Evolutionary conservation across 1,140 invertebrate species (phyloP).

Genomic region (Drosophila simulans): DNA sequence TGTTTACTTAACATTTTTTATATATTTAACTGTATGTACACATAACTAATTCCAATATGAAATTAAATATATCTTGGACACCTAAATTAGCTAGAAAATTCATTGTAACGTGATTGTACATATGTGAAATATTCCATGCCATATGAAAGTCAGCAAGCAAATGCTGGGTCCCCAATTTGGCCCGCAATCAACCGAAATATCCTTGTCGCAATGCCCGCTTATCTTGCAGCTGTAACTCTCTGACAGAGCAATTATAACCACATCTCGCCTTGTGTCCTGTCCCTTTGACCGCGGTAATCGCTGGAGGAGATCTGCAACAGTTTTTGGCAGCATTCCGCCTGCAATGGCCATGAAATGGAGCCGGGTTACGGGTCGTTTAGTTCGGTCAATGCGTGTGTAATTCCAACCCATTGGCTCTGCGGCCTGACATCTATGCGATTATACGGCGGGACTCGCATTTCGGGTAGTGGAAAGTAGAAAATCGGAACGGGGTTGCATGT

Average conservation of each 20-base stretch:
- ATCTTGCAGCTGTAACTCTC: constrained; percentile 39
- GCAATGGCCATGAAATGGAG: constrained; percentile 43
- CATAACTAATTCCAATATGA: background rate
- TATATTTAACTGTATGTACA: too few relatives aligned
- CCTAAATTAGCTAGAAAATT: background rate
- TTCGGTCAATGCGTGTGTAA: constrained; percentile 70
- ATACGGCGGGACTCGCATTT: constrained; percentile 27
- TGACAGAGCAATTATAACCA: constrained; percentile 58
- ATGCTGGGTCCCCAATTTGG: background rate
- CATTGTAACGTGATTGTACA: background rate
- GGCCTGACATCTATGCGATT: constrained; percentile 48
- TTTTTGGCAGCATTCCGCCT: constrained; percentile 45
- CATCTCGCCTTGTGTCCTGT: constrained; percentile 17
- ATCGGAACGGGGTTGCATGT: constrained; percentile 19
- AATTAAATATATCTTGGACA: background rate
- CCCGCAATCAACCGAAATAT: constrained; percentile 21
- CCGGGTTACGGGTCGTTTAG: constrained; percentile 55
- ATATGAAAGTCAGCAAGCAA: background rate
- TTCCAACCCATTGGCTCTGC: constrained; percentile 57
- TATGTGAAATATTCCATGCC: background rate
- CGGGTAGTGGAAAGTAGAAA: background rate
- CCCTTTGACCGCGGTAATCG: constrained; percentile 35
- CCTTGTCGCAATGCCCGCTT: constrained; percentile 21
- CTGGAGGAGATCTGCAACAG: constrained; percentile 34
- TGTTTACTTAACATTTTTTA: background rate